phyloP scores from a whole-genome alignment of 1,140 invertebrate species.

The Drosophila parabipectinata region DNA sequence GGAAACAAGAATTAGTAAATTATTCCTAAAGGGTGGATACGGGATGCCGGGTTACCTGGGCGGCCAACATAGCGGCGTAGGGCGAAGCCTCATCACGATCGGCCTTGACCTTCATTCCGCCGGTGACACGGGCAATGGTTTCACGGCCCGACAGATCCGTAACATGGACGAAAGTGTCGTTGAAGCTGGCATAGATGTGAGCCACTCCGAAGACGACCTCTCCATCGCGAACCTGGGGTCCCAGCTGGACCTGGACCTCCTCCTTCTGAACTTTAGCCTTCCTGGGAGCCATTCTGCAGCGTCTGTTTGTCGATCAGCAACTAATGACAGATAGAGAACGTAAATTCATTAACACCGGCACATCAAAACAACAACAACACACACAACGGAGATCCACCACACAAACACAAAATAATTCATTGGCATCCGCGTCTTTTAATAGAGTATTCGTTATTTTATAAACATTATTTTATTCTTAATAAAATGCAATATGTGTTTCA shows the following conservation, averaged over 20 bases:
- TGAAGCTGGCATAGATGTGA: slow-evolving; percentile 99
- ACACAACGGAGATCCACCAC: slow-evolving; percentile 6
- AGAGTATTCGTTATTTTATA: neutral
- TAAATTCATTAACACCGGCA: slow-evolving; percentile 14
- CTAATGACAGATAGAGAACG: slow-evolving; percentile 36
- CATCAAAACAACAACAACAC: slow-evolving; percentile 43
- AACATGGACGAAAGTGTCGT: slow-evolving; percentile 99
- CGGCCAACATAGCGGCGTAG: slow-evolving; percentile 99
- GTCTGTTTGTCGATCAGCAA: slow-evolving; percentile 55
- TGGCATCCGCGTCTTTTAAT: slow-evolving; percentile 17
- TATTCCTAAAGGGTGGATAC: slow-evolving; percentile 89
- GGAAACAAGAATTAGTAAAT: slow-evolving; percentile 19
- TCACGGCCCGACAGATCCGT: slow-evolving; percentile 99
- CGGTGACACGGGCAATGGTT: slow-evolving; percentile 99
- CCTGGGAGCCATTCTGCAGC: slow-evolving; percentile 94
- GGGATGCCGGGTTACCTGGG: slow-evolving; percentile 89
- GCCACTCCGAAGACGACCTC: slow-evolving; percentile 99
- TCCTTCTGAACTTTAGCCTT: slow-evolving; percentile 98
- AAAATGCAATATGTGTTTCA: slow-evolving; percentile 7
- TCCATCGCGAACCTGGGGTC: slow-evolving; percentile 98
- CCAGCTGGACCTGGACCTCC: slow-evolving; percentile 97
- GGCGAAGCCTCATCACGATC: slow-evolving; percentile 99
- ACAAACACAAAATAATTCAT: slow-evolving; percentile 39
- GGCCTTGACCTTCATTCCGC: slow-evolving; percentile 99
- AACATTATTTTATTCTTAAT: neutral